Evolutionary conservation across 2,113 vertebrate species (phyloP).

Genomic region (Oryctolagus cuniculus): mOryCun1.1 NC_091436.1:97733501-97734000

Average conservation of each 20-base stretch:
- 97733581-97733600: no score
- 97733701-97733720: background rate
- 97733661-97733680: background rate
- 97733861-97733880: background rate
- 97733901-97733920: background rate
- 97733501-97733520: background rate
- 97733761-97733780: background rate
- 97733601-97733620: background rate
- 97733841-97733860: background rate
- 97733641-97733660: background rate
- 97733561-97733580: background rate
- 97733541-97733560: background rate
- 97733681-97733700: background rate
- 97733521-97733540: background rate
- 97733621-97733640: background rate
- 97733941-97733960: background rate
- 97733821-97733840: background rate
- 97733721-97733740: background rate
- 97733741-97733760: background rate
- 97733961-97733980: no score
- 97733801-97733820: no score
- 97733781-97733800: background rate
- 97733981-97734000: no score
- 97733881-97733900: background rate
- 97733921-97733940: background rate